These are phyloP conservation scores for Sphinx pinastri DNA, from an alignment of 2,888 invertebrate genomes.

Conservation along the genomic window DNA sequence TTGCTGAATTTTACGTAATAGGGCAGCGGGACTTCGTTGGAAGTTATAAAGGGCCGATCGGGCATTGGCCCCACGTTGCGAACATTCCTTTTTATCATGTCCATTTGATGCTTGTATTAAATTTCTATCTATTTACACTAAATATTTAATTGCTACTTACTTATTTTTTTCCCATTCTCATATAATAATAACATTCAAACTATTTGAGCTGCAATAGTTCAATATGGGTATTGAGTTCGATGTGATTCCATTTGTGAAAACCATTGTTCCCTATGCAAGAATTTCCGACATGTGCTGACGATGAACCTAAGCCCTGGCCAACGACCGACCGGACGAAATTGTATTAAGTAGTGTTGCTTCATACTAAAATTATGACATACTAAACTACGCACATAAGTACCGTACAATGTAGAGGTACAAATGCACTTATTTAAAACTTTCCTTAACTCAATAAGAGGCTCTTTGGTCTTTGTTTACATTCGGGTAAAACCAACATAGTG, in stretches of 20 bases:
- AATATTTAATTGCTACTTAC: neutral
- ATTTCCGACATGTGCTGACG: neutral
- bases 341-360: slow-evolving; percentile 34
- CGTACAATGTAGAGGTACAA: too few relatives aligned
- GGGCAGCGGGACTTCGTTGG: slow-evolving; percentile 24
- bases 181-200: neutral
- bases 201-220: too few relatives aligned
- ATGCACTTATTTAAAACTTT: slow-evolving; percentile 33
- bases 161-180: neutral
- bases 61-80: slow-evolving; percentile 66
- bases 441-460: slow-evolving; percentile 55
- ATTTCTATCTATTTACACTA: neutral
- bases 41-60: slow-evolving; percentile 56
- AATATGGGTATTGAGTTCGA: neutral
- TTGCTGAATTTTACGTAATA: too few relatives aligned
- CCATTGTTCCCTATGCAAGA: slow-evolving; percentile 20
- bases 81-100: slow-evolving; percentile 41
- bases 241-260: neutral
- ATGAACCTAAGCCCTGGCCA: slow-evolving; percentile 4
- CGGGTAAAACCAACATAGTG: slow-evolving; percentile 10
- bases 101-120: slow-evolving; percentile 6
- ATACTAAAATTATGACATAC: slow-evolving; percentile 27
- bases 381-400: neutral
- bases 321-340: slow-evolving; percentile 33
- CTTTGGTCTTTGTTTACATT: slow-evolving; percentile 49